Evolutionary conservation across 1,140 invertebrate species (phyloP), one percentile per base, ranked within the genome.

Genomic region (Camponotus floridanus): DNA sequence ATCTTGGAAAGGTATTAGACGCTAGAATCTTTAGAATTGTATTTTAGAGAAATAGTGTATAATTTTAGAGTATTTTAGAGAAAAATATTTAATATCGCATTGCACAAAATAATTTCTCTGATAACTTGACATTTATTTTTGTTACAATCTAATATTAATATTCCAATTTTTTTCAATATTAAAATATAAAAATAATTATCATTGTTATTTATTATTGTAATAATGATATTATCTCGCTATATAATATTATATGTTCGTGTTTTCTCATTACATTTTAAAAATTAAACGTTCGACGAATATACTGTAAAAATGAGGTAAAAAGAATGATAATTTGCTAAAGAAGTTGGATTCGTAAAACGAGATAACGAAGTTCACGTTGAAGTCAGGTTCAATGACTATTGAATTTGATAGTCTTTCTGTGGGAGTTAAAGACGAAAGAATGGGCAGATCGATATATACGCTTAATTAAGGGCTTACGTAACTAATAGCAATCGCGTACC

Each of bases 401-500:
- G 79, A 81, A 81, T 73, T 81, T 81, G 67, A 81, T 73, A 73
- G 67, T 39, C 39, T 73, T 61, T 64, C 48, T 74, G 71, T 3
- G 13, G 18, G 21, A 73, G 48, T 70, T 83, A 73, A 42, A 61
- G 64, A 70, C 64, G 64, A 80, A 70, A 39, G 51, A 45, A 26
- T 51, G 55, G 26, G n/a, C 55, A 48, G 36, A 48, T 48, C 48
- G 36, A 81, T 83, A 48, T 83, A 51, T 74, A 74, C 8, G 68
- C 55, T 36, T 71, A 83, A 83, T 83, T 74, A 83, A 83, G 68
- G 45, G 55, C 79, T 83, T 83, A 83, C 68, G 79, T 83, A 83
- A 83, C 79, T 83, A 83, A 83, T 80, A 80, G 78, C 45, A 31
- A 74, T 61, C 79, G 68, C 51, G 65, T 59, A 68, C 62, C 65